Evolutionary conservation across 35 echinoderm and acorn worm genomes (phyloP), one percentile per base, ranked within the genome.

Genomic region (Heliocidaris tuberculata): DNA sequence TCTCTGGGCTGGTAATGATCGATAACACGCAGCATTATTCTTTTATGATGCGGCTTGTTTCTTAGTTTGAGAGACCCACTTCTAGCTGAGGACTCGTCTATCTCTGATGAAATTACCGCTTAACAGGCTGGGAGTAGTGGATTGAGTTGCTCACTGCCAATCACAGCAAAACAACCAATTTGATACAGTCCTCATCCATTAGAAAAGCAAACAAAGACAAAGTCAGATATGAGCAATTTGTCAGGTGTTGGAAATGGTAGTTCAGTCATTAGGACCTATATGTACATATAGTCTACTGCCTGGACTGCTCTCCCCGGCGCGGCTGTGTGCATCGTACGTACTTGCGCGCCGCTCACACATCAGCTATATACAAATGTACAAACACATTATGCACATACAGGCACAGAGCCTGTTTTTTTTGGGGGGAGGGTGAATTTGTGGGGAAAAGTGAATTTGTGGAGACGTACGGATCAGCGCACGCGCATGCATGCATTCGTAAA

Each of bases 11-110:
- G n/a, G 21, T 78, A 78, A 78, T 78, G 65, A 78, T 78, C 65
- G 65, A 78, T 78, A 78, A 78, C 65, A 78, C 65, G 65, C 65
- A 78, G 65, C 65, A 78, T 78, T 78, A n/a, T 78, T n/a, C 65
- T 78, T 78, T 78, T n/a, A 78, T 27, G 19, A 78, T 78, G 65
- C 17, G 65, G 19, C 65, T 78, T 78, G 65, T 78, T 78, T 78
- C 21, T 24, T 78, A 78, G 27, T 19, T 78, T 78, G 65, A 78
- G 65, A 27, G 65, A 78, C 65, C 65, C 65, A 78, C 21, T 78
- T 78, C 65, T 78, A 0, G 17, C 2, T 78, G 65, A 78, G 19
- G 65, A 78, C 65, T 78, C 65, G 6, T 78, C 21, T 24, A 78
- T 78, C 65, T 78, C 65, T n/a, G 65, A 78, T 78, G 65, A 78